Evolutionary conservation across 2,888 invertebrate genomes (phyloP), one percentile per base, ranked within the genome.

Genomic region (Metopia argyrocephala): DNA sequence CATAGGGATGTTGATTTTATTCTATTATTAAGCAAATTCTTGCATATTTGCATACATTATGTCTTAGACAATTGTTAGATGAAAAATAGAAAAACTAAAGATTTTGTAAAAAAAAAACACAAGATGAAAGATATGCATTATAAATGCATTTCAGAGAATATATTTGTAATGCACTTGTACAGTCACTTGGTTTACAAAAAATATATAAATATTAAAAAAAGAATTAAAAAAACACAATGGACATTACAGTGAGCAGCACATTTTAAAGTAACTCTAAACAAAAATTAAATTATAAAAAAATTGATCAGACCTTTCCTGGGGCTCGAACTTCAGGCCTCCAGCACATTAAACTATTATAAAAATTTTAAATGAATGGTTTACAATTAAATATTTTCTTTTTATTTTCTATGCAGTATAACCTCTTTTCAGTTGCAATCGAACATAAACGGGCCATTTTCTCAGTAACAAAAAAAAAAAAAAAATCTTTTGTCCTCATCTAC

Each of bases 1-100:
- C 18, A 21, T 18, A 27, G 18, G 23, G 12, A 9, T 66, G 38
- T 61, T 73, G 59, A 25, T 45, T 52, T 66, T 66, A 68, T 78
- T 78, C 78, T 62, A 73, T 78, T 69, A 75, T 79, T 69, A 79
- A 48, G 64, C 50, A 59, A 74, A 69, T 79, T 74, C 62, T 54
- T 48, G 38, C 56, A 57, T 64, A 73, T 74, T 74, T 59, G 73
- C 73, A 79, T 79, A 66, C 23, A 71, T 71, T 75, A 48, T 64
- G 61, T 70, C 20, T 68, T 5, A 52, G 65, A 65, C n/a, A 69
- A 62, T 48, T 46, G 15, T 5, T 48, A 48, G 46, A 18, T 31
- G 27, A 73, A 73, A 21, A 7, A 54, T 38, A 57, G 25, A 46
- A 61, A 66, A 73, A n/a, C n/a, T n/a, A n/a, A n/a, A n/a, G n/a